Evolutionary conservation across 2,888 invertebrate genomes (phyloP).

Genomic region (Lepeophtheirus nordmannii): DNA sequence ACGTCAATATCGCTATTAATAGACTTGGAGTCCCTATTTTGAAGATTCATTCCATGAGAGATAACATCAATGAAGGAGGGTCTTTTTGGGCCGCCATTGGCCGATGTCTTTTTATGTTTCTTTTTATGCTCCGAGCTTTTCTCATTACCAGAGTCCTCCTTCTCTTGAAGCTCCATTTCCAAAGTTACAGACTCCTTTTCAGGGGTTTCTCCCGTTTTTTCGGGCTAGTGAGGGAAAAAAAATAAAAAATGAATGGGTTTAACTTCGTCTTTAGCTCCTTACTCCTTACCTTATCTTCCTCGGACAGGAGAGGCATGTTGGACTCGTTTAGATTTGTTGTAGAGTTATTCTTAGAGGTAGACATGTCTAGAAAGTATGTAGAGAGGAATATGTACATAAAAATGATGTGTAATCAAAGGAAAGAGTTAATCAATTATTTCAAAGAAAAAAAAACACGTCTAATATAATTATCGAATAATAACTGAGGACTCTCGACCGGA

Average conservation of each 20-base stretch:
- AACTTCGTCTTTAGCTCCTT: too few relatives aligned
- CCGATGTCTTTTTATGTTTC: conserved; percentile 27
- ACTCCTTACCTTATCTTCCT: conserved; percentile 25
- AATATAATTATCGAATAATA: too few relatives aligned
- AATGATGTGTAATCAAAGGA: background rate
- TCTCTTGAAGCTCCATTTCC: conserved; percentile 29
- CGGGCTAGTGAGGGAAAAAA: conserved; percentile 8
- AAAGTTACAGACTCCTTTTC: conserved; percentile 29
- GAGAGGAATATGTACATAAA: background rate
- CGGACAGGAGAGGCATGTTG: conserved; percentile 30
- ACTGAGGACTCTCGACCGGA: too few relatives aligned
- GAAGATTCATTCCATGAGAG: conserved; percentile 33
- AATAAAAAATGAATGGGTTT: too few relatives aligned
- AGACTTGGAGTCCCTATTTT: conserved; percentile 33
- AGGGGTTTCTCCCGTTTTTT: conserved; percentile 27
- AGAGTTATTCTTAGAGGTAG: conserved; percentile 29
- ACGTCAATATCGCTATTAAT: conserved; percentile 32
- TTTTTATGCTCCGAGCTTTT: background rate
- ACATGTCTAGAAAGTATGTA: conserved; percentile 17
- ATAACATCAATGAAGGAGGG: conserved; percentile 29
- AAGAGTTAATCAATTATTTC: too few relatives aligned
- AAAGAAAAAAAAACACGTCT: too few relatives aligned
- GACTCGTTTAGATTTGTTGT: conserved; percentile 31
- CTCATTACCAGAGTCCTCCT: conserved; percentile 20
- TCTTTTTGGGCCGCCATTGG: conserved; percentile 25